Evolutionary conservation across 2,888 invertebrate genomes (phyloP).

Genomic region (Stenolophus ochropezus): DNA sequence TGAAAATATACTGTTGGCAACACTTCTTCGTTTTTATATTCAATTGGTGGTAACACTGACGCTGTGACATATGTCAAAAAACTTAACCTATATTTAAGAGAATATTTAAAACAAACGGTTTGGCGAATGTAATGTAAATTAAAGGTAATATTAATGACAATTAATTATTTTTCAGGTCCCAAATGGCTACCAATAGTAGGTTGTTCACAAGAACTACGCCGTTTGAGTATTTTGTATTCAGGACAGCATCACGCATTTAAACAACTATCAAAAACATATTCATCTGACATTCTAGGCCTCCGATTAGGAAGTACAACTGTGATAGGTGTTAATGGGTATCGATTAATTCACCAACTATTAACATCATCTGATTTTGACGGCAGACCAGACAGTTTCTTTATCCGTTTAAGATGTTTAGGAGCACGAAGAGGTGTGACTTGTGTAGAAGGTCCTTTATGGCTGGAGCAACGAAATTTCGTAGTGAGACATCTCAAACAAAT

Average conservation of each 20-base stretch:
- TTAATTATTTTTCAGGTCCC: conserved; percentile 71
- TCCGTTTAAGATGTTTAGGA: conserved; percentile 79
- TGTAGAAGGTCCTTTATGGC: conserved; percentile 81
- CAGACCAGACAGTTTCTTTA: conserved; percentile 80
- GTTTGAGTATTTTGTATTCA: conserved; percentile 69
- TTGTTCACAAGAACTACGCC: conserved; percentile 69
- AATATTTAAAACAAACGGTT: too few relatives aligned
- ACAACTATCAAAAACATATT: conserved; percentile 73
- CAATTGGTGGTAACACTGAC: too few relatives aligned
- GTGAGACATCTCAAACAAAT: conserved; percentile 79
- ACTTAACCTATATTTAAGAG: too few relatives aligned
- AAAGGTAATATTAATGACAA: too few relatives aligned
- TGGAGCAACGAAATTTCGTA: conserved; percentile 80
- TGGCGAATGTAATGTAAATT: too few relatives aligned
- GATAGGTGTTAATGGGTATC: conserved; percentile 76
- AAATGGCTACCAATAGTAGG: conserved; percentile 73
- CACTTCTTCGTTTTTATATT: too few relatives aligned
- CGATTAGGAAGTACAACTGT: conserved; percentile 76
- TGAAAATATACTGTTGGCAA: too few relatives aligned
- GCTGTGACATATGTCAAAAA: too few relatives aligned
- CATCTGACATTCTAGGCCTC: conserved; percentile 76
- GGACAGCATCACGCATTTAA: conserved; percentile 75
- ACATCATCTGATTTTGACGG: conserved; percentile 78
- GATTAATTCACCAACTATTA: conserved; percentile 75
- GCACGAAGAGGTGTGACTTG: conserved; percentile 80